phyloP scores from a whole-genome alignment of 1,140 invertebrate genomes.

The Ridgeia piscesae region DNA sequence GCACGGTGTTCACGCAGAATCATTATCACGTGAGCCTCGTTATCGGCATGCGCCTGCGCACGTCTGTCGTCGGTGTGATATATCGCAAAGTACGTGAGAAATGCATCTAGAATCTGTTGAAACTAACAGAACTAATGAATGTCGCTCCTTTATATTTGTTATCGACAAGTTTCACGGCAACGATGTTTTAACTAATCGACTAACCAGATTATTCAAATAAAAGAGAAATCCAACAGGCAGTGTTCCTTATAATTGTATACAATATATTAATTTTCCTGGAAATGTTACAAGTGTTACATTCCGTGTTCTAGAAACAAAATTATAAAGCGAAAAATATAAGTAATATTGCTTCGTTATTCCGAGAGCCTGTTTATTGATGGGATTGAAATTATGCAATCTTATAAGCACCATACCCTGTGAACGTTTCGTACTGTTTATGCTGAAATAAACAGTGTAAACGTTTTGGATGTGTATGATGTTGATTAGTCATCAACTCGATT shows the following conservation, averaged over 20 bases:
- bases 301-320: too few species aligned
- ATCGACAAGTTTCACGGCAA: background rate
- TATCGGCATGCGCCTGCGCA: slow-evolving; percentile 26
- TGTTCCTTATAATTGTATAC: background rate
- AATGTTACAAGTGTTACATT: too few species aligned
- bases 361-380: too few species aligned
- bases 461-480: too few species aligned
- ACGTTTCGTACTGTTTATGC: too few species aligned
- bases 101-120: background rate
- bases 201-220: background rate
- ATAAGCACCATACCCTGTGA: too few species aligned
- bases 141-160: background rate
- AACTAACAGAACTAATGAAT: background rate
- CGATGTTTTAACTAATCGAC: background rate
- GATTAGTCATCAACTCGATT: too few species aligned
- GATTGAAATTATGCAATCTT: too few species aligned
- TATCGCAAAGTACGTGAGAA: slow-evolving; percentile 25
- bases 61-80: slow-evolving; percentile 20
- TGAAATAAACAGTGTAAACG: too few species aligned
- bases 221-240: background rate
- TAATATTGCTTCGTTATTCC: too few species aligned
- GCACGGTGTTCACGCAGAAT: slow-evolving; percentile 77
- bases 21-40: slow-evolving; percentile 39
- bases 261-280: background rate
- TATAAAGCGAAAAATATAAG: too few species aligned